Conservation (phyloP, 2,797 vertebrate genomes). For the Peromyscus aztecus region DNA sequence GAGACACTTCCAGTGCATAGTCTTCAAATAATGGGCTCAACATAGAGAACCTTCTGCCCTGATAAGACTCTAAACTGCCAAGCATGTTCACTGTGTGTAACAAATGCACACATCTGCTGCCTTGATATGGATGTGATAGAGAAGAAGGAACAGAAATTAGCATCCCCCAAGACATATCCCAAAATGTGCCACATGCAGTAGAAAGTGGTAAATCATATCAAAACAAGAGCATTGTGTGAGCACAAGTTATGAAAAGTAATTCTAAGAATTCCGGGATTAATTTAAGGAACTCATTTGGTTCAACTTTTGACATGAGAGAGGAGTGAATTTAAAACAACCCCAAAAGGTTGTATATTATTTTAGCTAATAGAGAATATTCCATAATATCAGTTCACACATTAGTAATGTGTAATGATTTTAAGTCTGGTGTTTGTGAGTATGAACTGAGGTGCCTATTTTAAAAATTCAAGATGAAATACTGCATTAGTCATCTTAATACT, state of each 20-base stretch:
- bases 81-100: neutral
- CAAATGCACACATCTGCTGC: neutral
- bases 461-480: conserved; percentile 55
- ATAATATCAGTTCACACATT: neutral
- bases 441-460: neutral
- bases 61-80: neutral
- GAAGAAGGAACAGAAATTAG: neutral
- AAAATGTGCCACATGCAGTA: conserved; percentile 15
- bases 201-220: conserved; percentile 18
- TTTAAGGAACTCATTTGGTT: neutral
- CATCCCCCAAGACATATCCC: neutral
- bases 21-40: neutral
- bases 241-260: conserved; percentile 29
- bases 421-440: neutral
- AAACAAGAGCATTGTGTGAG: conserved; percentile 7
- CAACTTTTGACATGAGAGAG: neutral
- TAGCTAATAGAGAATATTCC: neutral
- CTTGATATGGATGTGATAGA: too few species aligned
- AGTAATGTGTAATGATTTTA: neutral
- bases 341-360: neutral
- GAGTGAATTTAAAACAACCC: conserved; percentile 29
- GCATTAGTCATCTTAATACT: conserved; percentile 52
- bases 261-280: neutral
- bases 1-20: neutral
- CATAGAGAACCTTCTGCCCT: neutral